Evolutionary conservation across 2,797 vertebrate species (phyloP), one percentile per base, ranked within the genome.

Genomic region (Echiichthys vipera): DNA sequence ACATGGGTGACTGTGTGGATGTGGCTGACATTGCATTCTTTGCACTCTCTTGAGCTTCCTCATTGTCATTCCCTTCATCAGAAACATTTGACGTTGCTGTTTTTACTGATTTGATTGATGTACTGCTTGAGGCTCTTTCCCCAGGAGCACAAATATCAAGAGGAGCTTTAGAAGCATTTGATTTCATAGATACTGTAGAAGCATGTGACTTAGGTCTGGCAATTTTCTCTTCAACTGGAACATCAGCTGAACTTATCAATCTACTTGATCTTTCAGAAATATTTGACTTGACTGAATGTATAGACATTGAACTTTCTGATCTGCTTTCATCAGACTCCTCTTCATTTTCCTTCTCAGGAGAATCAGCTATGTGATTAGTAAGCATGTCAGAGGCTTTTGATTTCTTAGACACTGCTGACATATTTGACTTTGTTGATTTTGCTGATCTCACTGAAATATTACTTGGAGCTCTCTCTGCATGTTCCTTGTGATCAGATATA

Each of bases 1-100:
- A 88, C 5, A 2, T 77, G 66, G 39, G 86, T 70, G 80, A 90
- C 77, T 39, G 59, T 65, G 13, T 76, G 59, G 90, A 86, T 87
- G 25, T 67, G 25, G 4, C 77, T 64, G 88, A 89, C 18, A 73
- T 18, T 49, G 46, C 71, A 71, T 84, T 91, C 7, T 40, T 67
- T 36, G 74, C 13, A 72, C 82, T 78, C 34, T 73, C 77, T 58
- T 40, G 45, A 71, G 32, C 53, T 53, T 73, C 68, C 1, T 71
- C 71, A 13, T 65, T 54, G 59, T 5, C 14, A 7, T 74, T 55
- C 39, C 37, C n/a, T 39, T 59, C 67, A 47, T 71, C 32, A n/a
- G 90, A 91, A 45, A 71, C 17, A 57, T 76, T 71, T 10, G 83
- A 89, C n/a, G n/a, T n/a, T n/a, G n/a, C n/a, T n/a, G n/a, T n/a